Evolutionary conservation across 1,140 invertebrate genomes (phyloP), one percentile per base, ranked within the genome.

Genomic region (Drosophila kanapiae): DNA sequence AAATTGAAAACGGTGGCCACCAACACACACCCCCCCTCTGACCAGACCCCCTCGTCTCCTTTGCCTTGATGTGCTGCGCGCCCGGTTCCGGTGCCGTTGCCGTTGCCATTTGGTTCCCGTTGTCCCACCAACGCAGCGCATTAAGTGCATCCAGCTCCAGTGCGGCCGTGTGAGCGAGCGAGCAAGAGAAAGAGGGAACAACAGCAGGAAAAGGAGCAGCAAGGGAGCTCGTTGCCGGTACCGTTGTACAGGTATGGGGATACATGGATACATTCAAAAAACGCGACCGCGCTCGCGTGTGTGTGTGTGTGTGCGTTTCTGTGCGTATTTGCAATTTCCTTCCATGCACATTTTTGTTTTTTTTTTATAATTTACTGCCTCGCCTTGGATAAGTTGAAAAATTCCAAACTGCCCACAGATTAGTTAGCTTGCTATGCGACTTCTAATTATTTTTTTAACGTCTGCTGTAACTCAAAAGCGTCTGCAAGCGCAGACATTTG

Each of bases 71-170:
- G 60, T 85, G 69, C 79, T 86, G 69, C 75, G 82, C 82, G 68
- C 82, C 78, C 80, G 84, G 77, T 87, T 88, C 84, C 83, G 84
- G 84, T 87, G 84, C 76, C 79, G 57, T 63, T 87, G 82, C 84
- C 83, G 84, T 80, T 87, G 84, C 80, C 79, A 51, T 63, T 72
- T 58, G 53, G 48, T 71, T 71, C 74, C 61, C 72, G 78, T 56
- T 59, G 45, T 47, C 59, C 67, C 70, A 63, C 60, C 80, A 77
- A 71, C 75, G 75, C 60, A 71, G 31, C 47, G 49, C 68, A 56
- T 38, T 27, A 56, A 56, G 53, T 56, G 53, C 53, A 56, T 56
- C 53, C 53, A 56, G 35, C 53, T 56, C 53, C 53, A 56, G 18
- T 31, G 70, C 38, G 38, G 33, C 40, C 58, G 45, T 61, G 63